phyloP scores from a whole-genome alignment of 1,140 invertebrate species.

The Tetramorium alpestre region DNA sequence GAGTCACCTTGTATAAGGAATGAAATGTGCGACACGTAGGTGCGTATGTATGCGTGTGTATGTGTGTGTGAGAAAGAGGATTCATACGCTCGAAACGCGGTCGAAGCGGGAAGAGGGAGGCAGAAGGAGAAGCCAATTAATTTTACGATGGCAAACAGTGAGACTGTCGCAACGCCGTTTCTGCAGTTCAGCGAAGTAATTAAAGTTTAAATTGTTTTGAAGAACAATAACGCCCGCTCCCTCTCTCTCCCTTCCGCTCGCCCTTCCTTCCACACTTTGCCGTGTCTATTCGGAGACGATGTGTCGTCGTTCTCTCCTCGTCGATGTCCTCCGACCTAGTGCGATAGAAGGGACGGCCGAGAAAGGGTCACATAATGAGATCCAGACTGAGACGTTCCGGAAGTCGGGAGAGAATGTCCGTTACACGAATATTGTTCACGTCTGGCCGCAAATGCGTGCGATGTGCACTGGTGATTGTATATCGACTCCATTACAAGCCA shows the following conservation, averaged over 20 bases:
- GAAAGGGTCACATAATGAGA: conserved; percentile 23
- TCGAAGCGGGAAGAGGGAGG: conserved; percentile 60
- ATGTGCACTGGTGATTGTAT: conserved; percentile 39
- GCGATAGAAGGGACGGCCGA: not conserved
- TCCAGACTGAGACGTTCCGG: conserved; percentile 59
- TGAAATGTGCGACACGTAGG: not conserved
- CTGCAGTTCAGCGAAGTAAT: conserved; percentile 81
- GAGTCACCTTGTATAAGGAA: conserved; percentile 30
- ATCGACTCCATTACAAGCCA: conserved; percentile 55
- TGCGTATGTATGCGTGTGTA: not conserved
- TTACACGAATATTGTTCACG: conserved; percentile 12
- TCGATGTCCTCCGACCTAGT: conserved; percentile 25
- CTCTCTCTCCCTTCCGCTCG: not conserved
- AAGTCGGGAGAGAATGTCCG: conserved; percentile 52
- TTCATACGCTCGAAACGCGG: conserved; percentile 62
- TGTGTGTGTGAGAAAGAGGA: conserved; percentile 49
- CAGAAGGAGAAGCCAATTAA: conserved; percentile 77
- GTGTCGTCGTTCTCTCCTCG: conserved; percentile 51
- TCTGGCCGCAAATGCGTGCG: conserved; percentile 35
- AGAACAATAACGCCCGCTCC: conserved; percentile 77
- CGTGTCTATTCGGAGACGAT: conserved; percentile 26
- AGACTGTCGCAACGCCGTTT: conserved; percentile 80
- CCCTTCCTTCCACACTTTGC: not conserved
- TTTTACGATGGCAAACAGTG: conserved; percentile 81
- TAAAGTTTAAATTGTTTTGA: conserved; percentile 82